phyloP scores from a whole-genome alignment of 2,113 vertebrate species.

The Aegypius monachus region DNA sequence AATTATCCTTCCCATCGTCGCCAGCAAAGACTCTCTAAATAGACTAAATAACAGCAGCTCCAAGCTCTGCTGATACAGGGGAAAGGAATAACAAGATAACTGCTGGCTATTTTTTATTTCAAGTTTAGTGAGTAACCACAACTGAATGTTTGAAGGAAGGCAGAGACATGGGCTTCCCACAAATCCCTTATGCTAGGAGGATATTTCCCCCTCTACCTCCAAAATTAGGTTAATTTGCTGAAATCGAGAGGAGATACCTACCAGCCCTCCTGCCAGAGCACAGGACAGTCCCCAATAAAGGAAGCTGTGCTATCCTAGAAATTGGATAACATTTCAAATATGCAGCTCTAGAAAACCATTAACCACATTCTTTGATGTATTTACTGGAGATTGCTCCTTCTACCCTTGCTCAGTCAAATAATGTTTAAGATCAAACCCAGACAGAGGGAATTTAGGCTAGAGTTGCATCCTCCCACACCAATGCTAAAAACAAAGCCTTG shows the following conservation, averaged over 20 bases:
- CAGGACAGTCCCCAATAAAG: rapidly evolving
- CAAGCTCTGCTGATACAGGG: rapidly evolving
- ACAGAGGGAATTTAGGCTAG: background rate
- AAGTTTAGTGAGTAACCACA: rapidly evolving
- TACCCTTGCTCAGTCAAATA: background rate
- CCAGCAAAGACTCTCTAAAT: background rate
- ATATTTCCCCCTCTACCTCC: background rate
- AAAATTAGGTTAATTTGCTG: background rate
- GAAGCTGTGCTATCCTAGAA: background rate
- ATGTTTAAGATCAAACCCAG: rapidly evolving
- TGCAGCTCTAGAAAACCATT: background rate
- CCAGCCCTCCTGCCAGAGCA: background rate
- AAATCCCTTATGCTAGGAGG: background rate
- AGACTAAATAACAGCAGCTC: background rate
- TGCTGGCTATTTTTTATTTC: background rate
- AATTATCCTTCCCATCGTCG: rapidly evolving
- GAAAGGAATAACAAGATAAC: background rate
- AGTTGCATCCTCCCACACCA: background rate
- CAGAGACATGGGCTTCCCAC: background rate
- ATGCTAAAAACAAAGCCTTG: background rate
- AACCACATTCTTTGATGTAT: background rate
- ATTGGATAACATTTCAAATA: background rate
- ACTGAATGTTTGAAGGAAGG: background rate
- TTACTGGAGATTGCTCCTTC: background rate
- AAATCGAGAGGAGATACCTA: background rate